Evolutionary conservation across 2,113 vertebrate genomes (phyloP).

Genomic region (Actinemys pallida): DNA sequence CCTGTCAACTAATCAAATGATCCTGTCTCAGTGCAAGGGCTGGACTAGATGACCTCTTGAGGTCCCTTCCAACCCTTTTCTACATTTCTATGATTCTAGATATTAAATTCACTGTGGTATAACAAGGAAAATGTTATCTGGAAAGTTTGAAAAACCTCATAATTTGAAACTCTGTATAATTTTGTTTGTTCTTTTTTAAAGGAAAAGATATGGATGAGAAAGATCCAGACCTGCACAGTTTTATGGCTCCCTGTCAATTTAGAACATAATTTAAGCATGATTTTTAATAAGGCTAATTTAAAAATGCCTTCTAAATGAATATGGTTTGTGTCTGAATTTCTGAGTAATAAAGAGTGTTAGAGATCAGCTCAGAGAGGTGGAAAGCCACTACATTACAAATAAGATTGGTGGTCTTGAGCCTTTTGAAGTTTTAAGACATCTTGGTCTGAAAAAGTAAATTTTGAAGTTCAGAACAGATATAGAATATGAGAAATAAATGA

Average conservation of each 20-base stretch:
- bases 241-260: background rate
- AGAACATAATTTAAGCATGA: background rate
- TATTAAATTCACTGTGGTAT: background rate
- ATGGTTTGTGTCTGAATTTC: background rate
- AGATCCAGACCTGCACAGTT: background rate
- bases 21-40: background rate
- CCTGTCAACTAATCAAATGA: background rate
- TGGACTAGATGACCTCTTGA: background rate
- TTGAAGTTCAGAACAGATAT: conserved; percentile 31
- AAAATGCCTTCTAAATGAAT: background rate
- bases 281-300: conserved; percentile 13
- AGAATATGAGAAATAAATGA: background rate
- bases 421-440: background rate
- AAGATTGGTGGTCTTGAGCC: background rate
- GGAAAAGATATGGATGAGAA: background rate
- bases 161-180: background rate
- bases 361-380: background rate
- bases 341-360: background rate
- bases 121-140: background rate
- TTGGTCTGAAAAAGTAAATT: background rate
- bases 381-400: background rate
- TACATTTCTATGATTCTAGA: background rate
- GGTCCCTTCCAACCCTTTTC: background rate
- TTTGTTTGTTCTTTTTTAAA: background rate
- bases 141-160: background rate